Evolutionary conservation across 2,797 vertebrate species (phyloP).

Genomic region (Eulemur mongoz): DNA sequence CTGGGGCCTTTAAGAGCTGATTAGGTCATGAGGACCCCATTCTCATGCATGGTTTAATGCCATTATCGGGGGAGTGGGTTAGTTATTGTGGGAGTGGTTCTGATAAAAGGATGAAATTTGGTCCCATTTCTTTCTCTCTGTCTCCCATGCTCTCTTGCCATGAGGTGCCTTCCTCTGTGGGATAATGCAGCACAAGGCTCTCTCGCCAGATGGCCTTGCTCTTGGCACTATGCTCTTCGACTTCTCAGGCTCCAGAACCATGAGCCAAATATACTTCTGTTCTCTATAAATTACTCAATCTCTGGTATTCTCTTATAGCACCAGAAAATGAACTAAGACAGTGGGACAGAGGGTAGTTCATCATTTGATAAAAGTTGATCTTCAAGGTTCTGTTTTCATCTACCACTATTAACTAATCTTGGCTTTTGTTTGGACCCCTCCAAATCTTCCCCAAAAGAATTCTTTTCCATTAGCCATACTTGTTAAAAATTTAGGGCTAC

Average conservation of each 20-base stretch:
- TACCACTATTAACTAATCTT: not conserved
- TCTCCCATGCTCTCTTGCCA: not conserved
- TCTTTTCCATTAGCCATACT: slow-evolving; percentile 1
- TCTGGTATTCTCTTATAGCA: not conserved
- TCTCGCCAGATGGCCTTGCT: not conserved
- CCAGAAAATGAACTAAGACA: not conserved
- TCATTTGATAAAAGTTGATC: not conserved
- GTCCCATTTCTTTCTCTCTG: not conserved
- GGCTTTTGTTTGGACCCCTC: not conserved
- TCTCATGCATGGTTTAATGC: not conserved
- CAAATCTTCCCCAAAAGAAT: not conserved
- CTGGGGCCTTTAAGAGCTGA: not conserved
- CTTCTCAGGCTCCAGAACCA: not conserved
- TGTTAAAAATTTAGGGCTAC: slow-evolving; percentile 32
- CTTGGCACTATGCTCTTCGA: not conserved
- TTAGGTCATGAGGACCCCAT: not conserved
- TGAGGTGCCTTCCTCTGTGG: not conserved
- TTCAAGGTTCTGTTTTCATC: not conserved
- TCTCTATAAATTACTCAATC: not conserved
- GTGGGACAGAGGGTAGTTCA: not conserved
- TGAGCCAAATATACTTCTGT: not conserved
- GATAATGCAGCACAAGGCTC: not conserved
- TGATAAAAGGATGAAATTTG: not conserved
- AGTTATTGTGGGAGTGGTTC: not conserved
- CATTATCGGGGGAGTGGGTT: not conserved